Evolutionary conservation across 2,888 invertebrate genomes (phyloP).

Genomic region (Leptinotarsa haldemani): DNA sequence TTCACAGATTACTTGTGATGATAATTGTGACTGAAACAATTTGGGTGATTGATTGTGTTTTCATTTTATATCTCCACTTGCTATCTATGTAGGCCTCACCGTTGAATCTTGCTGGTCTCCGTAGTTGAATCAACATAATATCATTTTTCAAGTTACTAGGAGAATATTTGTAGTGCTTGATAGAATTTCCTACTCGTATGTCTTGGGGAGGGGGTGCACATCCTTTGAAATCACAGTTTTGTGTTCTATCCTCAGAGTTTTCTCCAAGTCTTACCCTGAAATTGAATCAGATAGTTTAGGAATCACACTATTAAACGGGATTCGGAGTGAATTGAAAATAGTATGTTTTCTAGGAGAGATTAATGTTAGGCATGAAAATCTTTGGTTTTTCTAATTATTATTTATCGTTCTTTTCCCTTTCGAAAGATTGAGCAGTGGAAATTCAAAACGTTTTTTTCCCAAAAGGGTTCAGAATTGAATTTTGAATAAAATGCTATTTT

Average conservation of each 20-base stretch:
- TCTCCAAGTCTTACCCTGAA: conserved; percentile 59
- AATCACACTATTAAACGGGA: not conserved
- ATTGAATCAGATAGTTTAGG: not conserved
- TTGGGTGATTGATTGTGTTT: too few relatives aligned
- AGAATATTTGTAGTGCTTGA: conserved; percentile 32
- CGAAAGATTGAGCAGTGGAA: too few relatives aligned
- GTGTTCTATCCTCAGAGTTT: conserved; percentile 44
- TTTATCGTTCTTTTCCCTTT: too few relatives aligned
- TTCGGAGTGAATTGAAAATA: not conserved
- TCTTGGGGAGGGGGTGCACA: conserved; percentile 62
- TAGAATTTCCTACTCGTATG: conserved; percentile 50
- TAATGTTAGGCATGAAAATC: too few relatives aligned
- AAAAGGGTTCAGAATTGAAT: too few relatives aligned
- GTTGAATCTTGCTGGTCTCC: conserved; percentile 26
- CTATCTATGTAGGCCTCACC: conserved; percentile 32
- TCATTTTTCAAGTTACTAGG: conserved; percentile 55
- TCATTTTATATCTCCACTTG: not conserved
- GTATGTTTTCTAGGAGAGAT: too few relatives aligned
- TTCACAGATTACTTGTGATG: too few relatives aligned
- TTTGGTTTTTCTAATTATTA: too few relatives aligned
- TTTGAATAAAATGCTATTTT: too few relatives aligned
- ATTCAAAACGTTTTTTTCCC: too few relatives aligned
- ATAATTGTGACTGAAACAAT: too few relatives aligned
- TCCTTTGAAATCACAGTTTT: conserved; percentile 44
- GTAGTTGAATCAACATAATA: conserved; percentile 57